Evolutionary conservation across 2,113 vertebrate genomes (phyloP), one percentile per base, ranked within the genome.

Genomic region (Alligator mississippiensis): DNA sequence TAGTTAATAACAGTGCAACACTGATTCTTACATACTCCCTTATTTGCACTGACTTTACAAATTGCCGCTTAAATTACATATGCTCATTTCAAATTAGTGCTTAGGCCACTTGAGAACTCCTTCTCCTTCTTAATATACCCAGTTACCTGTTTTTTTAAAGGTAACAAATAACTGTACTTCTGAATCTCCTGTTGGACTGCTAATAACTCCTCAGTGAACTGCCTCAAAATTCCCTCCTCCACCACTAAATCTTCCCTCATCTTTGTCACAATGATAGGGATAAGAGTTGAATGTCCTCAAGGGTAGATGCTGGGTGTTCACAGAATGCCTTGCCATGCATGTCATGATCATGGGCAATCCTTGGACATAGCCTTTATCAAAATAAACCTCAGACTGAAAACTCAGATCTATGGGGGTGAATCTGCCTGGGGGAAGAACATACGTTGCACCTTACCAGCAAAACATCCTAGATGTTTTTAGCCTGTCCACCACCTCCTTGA

Each of bases 81-180:
- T 16, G 9, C 63, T 8, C 14, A 66, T n/a, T 66, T n/a, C 63
- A 66, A 66, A 28, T 16, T 28, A 66, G 28, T 18, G 15, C n/a
- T 5, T 68, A 68, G n/a, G 64, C 64, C 64, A 68, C n/a, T 68
- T 68, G 15, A n/a, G 64, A 30, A 68, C 38, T n/a, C 28, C n/a
- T 17, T 68, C n/a, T n/a, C 5, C 30, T 11, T 22, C 27, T 81
- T 38, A 30, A 0, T 63, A 11, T 27, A 3, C 54, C 21, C 38
- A 62, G 24, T 2, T 79, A 15, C 88, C 38, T 38, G 4, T 75
- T 68, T 62, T 21, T 25, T 85, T 27, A 11, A 16, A 83, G 54
- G 7, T 78, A 1, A 47, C 66, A 76, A 76, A 72, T 18, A 10
- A 12, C 84, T 75, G 16, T 12, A 58, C 84, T 89, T 88, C 74